Evolutionary conservation across 2,888 invertebrate species (phyloP).

Genomic region (Cosmia pyralina): DNA sequence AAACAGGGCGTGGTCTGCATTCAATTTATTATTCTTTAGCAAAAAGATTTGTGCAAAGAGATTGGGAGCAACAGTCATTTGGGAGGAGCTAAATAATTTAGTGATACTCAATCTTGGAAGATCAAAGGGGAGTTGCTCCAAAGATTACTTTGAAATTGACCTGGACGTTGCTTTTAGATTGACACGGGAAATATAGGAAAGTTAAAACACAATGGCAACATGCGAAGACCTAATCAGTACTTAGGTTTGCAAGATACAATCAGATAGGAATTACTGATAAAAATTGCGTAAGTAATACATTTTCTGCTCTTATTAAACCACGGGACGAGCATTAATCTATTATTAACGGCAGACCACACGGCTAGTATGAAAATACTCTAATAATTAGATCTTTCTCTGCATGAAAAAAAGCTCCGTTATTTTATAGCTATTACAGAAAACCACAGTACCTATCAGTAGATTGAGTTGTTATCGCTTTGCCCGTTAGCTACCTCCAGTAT

Average conservation of each 20-base stretch:
- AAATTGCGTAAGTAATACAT: background rate
- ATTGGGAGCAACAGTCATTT: conserved; percentile 19
- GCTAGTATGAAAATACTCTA: conserved; percentile 30
- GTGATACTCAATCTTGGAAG: conserved; percentile 12
- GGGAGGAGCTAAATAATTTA: conserved; percentile 34
- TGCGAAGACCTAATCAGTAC: conserved; percentile 31
- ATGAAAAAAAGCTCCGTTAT: conserved; percentile 48
- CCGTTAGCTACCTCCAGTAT: conserved; percentile 53
- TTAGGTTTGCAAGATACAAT: conserved; percentile 14
- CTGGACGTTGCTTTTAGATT: background rate
- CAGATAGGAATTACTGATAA: conserved; percentile 21
- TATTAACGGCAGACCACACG: conserved; percentile 38
- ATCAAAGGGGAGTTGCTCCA: background rate
- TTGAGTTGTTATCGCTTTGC: conserved; percentile 57
- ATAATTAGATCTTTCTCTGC: conserved; percentile 40
- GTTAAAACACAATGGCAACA: conserved; percentile 7
- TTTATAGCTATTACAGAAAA: conserved; percentile 55
- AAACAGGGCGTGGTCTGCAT: conserved; percentile 44
- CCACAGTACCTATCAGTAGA: conserved; percentile 51
- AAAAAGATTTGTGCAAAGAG: conserved; percentile 28
- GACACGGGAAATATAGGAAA: background rate
- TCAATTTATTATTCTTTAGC: conserved; percentile 53
- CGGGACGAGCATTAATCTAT: conserved; percentile 9
- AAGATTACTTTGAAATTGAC: background rate
- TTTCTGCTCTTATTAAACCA: conserved; percentile 26